These are phyloP conservation scores for Lagria hirta DNA, from an alignment of 2,888 invertebrate genomes.

Conservation along the genomic window DNA sequence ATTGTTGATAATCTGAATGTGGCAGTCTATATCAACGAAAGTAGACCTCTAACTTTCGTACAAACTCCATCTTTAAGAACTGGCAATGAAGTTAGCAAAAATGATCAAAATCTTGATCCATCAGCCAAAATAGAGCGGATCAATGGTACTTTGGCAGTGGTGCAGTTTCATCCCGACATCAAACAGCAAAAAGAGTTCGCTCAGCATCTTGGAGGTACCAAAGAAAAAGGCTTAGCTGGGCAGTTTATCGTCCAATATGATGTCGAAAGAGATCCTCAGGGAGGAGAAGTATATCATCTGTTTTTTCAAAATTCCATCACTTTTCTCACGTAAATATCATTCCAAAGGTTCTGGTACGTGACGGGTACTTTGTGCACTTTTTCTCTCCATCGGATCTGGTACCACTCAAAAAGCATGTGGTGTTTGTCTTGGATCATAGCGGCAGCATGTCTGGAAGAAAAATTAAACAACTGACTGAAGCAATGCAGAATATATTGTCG, in stretches of 20 bases:
- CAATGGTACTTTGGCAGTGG: slow-evolving; percentile 35
- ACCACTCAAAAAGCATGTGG: slow-evolving; percentile 64
- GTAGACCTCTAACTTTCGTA: slow-evolving; percentile 14
- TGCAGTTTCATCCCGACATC: slow-evolving; percentile 59
- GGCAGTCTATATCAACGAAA: slow-evolving; percentile 42
- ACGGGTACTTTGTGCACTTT: slow-evolving; percentile 73
- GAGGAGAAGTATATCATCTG: no score
- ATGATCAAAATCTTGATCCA: slow-evolving; percentile 53
- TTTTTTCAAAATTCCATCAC: no score
- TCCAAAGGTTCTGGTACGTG: slow-evolving; percentile 61
- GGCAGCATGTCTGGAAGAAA: slow-evolving; percentile 71
- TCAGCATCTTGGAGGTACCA: slow-evolving; percentile 38
- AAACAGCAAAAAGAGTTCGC: slow-evolving; percentile 59
- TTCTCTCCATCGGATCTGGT: slow-evolving; percentile 63
- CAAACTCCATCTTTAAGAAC: slow-evolving; percentile 12
- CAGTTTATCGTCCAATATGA: slow-evolving; percentile 70
- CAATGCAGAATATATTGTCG: slow-evolving; percentile 65
- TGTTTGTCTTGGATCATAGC: slow-evolving; percentile 72
- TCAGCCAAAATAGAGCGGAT: slow-evolving; percentile 32
- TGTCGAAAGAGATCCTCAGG: slow-evolving; percentile 59
- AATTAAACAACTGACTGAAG: slow-evolving; percentile 63
- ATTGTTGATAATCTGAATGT: slow-evolving; percentile 66
- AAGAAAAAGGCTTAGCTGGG: slow-evolving; percentile 58
- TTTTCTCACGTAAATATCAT: no score
- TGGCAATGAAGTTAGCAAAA: slow-evolving; percentile 34